A percentile compares a stretch with the other conserved stretches of the same genome.
These are phyloP conservation scores for Drosophila setosimentum DNA, from an alignment of 2,888 invertebrate genomes.

Conservation along the genomic window DNA sequence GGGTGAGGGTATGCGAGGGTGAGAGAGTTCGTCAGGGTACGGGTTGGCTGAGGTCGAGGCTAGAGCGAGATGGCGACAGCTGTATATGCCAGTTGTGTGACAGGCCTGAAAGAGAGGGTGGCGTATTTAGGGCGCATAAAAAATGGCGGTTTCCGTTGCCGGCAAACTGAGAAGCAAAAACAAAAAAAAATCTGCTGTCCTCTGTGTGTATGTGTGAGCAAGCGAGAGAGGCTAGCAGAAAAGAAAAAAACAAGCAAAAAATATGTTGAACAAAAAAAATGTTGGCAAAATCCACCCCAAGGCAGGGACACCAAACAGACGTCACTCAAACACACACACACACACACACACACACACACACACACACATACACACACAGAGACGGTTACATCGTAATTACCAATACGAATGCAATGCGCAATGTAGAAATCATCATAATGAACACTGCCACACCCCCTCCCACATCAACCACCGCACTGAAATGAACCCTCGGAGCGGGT, in stretches of 20 bases:
- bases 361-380: too few species aligned
- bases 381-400: conserved; percentile 63
- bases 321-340: conserved; percentile 53
- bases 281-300: conserved; percentile 69
- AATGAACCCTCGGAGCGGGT: conserved; percentile 43
- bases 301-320: conserved; percentile 74
- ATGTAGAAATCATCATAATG: conserved; percentile 63
- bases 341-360: conserved; percentile 29
- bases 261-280: conserved; percentile 49
- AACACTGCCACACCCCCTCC: conserved; percentile 18
- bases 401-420: conserved; percentile 68
- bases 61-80: conserved; percentile 11
- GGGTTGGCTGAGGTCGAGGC: conserved; percentile 16
- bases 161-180: conserved; percentile 53
- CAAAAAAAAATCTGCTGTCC: conserved; percentile 38
- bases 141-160: conserved; percentile 81
- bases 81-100: conserved; percentile 10
- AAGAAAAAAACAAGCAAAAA: conserved; percentile 51
- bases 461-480: conserved; percentile 16
- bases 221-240: conserved; percentile 32
- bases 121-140: conserved; percentile 71
- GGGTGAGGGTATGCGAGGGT: conserved; percentile 48
- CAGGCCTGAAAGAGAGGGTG: conserved; percentile 41
- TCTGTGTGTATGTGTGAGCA: conserved; percentile 24
- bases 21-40: conserved; percentile 30